Conservation (phyloP, 2,113 vertebrate genomes). For the Melanerpes formicivorus region DNA sequence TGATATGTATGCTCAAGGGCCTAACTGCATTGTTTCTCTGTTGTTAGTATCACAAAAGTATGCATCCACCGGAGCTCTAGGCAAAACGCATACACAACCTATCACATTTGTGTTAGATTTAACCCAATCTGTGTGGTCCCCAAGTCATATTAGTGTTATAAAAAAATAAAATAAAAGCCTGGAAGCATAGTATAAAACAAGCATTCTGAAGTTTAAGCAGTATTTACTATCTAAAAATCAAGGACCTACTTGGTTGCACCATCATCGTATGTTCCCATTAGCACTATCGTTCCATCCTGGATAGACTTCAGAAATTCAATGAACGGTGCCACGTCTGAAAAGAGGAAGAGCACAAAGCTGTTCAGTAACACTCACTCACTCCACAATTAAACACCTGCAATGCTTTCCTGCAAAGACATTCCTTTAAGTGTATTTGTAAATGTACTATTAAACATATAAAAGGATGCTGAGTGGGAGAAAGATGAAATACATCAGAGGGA, state of each 20-base stretch:
- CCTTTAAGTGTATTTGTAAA: neutral
- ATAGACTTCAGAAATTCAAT: slow-evolving; percentile 90
- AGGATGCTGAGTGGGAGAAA: neutral
- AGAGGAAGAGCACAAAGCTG: neutral
- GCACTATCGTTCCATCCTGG: slow-evolving; percentile 88
- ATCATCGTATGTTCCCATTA: slow-evolving; percentile 96
- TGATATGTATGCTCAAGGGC: neutral
- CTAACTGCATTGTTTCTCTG: neutral
- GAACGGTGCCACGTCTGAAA: slow-evolving; percentile 86
- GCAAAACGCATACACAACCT: neutral
- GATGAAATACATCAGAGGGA: neutral
- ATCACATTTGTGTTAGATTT: neutral
- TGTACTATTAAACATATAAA: neutral
- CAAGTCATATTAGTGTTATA: neutral
- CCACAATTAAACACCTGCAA: neutral
- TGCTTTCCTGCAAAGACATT: neutral
- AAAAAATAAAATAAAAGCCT: neutral
- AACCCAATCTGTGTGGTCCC: neutral
- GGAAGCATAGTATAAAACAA: neutral
- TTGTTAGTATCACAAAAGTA: neutral
- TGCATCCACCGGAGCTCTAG: neutral
- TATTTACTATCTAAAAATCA: neutral
- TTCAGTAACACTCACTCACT: neutral
- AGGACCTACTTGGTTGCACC: slow-evolving; percentile 89
- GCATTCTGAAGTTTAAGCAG: neutral